Evolutionary conservation across 2,113 vertebrate genomes (phyloP).

Genomic region (Melanerpes aurifrons): DNA sequence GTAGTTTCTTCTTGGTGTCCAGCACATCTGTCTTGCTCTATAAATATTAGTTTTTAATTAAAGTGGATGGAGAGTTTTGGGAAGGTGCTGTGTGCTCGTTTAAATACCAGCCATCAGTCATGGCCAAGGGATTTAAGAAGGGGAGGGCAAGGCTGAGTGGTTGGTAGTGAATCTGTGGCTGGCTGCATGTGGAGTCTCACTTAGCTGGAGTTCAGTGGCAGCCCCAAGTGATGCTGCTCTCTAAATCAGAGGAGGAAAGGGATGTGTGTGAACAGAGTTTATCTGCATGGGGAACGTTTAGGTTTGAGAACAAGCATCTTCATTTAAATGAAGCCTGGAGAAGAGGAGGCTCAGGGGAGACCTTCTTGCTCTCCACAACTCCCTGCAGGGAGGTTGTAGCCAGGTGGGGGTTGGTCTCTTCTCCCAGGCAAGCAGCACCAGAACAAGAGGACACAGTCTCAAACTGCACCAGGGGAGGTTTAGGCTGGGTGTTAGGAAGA

Average conservation of each 20-base stretch:
- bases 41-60: slow-evolving; percentile 36
- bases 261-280: not conserved
- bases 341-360: too few species aligned
- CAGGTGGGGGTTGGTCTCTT: too few species aligned
- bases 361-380: too few species aligned
- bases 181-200: not conserved
- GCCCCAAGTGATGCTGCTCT: accelerated
- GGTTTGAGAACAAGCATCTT: not conserved
- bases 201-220: not conserved
- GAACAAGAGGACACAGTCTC: too few species aligned
- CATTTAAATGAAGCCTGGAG: not conserved
- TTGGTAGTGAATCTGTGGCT: not conserved
- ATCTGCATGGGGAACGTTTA: not conserved
- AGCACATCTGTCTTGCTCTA: not conserved
- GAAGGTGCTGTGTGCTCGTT: not conserved
- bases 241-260: not conserved
- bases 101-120: slow-evolving; percentile 10
- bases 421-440: too few species aligned
- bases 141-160: not conserved
- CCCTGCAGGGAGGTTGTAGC: too few species aligned
- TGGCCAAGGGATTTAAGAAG: not conserved
- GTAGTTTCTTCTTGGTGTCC: not conserved
- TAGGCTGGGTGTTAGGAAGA: too few species aligned
- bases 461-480: too few species aligned
- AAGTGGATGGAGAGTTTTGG: not conserved